phyloP scores from a whole-genome alignment of 2,888 invertebrate species.

The Proisotoma minuta region DNA sequence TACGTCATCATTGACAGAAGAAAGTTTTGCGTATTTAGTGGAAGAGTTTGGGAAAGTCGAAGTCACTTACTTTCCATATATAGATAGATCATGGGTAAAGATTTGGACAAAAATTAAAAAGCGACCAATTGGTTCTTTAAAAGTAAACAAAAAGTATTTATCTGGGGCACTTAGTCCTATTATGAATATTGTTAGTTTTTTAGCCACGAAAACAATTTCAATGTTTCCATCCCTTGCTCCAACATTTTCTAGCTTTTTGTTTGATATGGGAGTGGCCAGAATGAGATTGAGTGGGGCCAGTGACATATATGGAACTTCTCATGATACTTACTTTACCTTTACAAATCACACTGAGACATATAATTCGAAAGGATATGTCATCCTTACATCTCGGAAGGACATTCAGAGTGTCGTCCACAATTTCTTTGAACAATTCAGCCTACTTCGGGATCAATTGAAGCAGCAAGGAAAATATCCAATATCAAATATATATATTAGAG shows the following conservation, averaged over 20 bases:
- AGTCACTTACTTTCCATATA: constrained; percentile 1
- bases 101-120: not conserved
- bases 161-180: not conserved
- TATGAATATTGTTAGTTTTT: not conserved
- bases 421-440: not conserved
- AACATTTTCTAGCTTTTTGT: not conserved
- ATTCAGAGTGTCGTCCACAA: constrained; percentile 7
- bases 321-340: not conserved
- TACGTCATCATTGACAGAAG: not conserved
- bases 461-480: not conserved
- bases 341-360: not conserved
- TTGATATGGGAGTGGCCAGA: not conserved
- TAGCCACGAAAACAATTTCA: not conserved
- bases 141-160: not conserved
- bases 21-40: not conserved
- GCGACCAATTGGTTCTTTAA: not conserved
- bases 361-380: not conserved
- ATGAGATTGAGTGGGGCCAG: constrained; percentile 1
- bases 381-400: not conserved
- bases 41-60: constrained; percentile 4
- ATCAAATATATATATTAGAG: not conserved
- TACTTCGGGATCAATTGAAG: not conserved
- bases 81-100: constrained; percentile 3
- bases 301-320: constrained; percentile 1
- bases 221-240: constrained; percentile 4